Evolutionary conservation across 2,113 vertebrate genomes (phyloP).

Genomic region (Zosterops hypoxanthus): DNA sequence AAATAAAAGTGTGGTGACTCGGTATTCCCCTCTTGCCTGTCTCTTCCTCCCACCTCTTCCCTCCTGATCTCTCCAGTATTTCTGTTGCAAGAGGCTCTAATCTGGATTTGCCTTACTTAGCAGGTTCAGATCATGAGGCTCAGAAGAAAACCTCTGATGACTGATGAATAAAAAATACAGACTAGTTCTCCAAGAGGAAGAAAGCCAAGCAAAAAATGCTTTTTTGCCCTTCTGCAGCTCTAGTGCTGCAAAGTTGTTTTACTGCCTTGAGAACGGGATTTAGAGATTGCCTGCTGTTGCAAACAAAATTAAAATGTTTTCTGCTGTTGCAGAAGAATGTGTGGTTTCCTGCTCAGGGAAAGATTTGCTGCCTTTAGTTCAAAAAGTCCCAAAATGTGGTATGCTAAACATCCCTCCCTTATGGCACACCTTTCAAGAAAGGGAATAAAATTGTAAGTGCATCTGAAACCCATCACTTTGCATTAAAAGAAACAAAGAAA

Average conservation of each 20-base stretch:
- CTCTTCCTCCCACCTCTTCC: not conserved
- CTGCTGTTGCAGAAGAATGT: not conserved
- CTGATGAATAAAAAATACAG: not conserved
- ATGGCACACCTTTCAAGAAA: not conserved
- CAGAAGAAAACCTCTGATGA: not conserved
- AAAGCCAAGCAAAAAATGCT: not conserved
- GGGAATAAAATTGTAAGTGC: not conserved
- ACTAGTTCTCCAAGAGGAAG: not conserved
- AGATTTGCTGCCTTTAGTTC: not conserved
- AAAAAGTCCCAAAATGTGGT: not conserved
- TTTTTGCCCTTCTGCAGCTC: not conserved
- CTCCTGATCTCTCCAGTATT: not conserved
- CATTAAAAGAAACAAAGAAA: not conserved
- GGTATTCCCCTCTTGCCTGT: not conserved
- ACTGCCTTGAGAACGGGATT: not conserved
- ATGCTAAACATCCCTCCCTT: not conserved
- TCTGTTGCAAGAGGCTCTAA: not conserved
- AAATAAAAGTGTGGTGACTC: not conserved
- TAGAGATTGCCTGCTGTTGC: not conserved
- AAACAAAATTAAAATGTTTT: not conserved
- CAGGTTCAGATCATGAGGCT: conserved; percentile 21
- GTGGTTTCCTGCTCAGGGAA: not conserved
- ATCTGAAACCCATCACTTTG: not conserved
- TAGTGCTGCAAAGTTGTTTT: not conserved
- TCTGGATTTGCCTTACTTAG: conserved; percentile 55